Base-by-base conservation (phyloP, 2,113 vertebrate species). In the Numida meleagris region DNA sequence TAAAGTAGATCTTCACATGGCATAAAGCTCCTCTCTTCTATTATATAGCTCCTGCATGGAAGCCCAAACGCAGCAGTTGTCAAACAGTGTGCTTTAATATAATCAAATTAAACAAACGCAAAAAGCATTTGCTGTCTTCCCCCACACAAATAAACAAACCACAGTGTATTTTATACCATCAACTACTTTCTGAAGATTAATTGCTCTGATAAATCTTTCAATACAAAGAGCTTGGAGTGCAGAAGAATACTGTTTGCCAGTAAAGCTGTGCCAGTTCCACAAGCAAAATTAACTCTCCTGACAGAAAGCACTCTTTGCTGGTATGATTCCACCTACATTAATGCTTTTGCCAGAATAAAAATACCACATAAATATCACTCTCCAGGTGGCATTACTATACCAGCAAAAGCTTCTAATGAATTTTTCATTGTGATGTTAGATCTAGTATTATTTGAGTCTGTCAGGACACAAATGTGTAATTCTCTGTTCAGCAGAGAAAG, bases 1-100 rank as follows among this genome's bases (percentile, higher is more conserved):
- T 97, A 99, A 55, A 97, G 95, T 82, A 99, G 98, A 42, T 99
- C 98, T 95, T 99, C 99, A 96, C 98, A 99, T 4, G 98, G 98
- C 36, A 96, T 96, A 70, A 99, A 99, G 89, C 99, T 99, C 94
- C 97, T 98, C 96, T 99, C 99, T 97, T 99, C 99, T 68, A 99
- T 96, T 74, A 99, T 98, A 91, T 97, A 96, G 95, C 98, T 99
- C 98, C 99, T 99, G 93, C 72, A 78, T 5, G 36, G 92, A 92
- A 96, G 4, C 83, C 72, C 78, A 96, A 93, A 94, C 29, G 92
- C 93, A 91, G 45, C 36, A 89, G 57, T 89, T 79, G 42, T 86
- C 96, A 95, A 96, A 86, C 0, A 3, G 34, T 21, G 29, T 10
- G 9, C 88, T 90, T 96, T 27, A 72, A 84, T 93, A 90, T 25